phyloP scores from a whole-genome alignment of 1,140 invertebrate species.

The Drosophila persimilis region DNA sequence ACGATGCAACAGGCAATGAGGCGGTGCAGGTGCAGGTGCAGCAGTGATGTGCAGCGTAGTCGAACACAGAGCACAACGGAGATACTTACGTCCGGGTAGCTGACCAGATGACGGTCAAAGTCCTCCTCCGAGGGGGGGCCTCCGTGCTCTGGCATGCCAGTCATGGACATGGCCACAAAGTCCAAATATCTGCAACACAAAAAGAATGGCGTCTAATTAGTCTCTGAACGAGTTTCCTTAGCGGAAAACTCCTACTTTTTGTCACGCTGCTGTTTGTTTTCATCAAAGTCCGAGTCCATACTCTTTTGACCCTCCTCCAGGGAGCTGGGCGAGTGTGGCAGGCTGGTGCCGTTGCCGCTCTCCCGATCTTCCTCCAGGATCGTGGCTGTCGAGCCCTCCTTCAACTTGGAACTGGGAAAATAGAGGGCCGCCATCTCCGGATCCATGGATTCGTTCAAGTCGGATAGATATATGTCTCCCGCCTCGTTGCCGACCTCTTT shows the following conservation, averaged over 20 bases:
- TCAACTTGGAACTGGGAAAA: conserved; percentile 86
- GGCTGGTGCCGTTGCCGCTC: conserved; percentile 96
- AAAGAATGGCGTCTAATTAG: background rate
- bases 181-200: conserved; percentile 82
- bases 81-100: conserved; percentile 79
- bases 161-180: conserved; percentile 90
- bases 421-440: conserved; percentile 95
- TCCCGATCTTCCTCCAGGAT: conserved; percentile 93
- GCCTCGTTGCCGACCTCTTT: conserved; percentile 87
- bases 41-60: conserved; percentile 45
- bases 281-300: conserved; percentile 92
- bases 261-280: conserved; percentile 86
- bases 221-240: too few relatives aligned
- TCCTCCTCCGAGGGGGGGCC: conserved; percentile 86
- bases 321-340: conserved; percentile 96
- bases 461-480: conserved; percentile 96
- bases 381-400: conserved; percentile 67
- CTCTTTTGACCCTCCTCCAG: conserved; percentile 88
- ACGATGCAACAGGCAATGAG: conserved; percentile 33
- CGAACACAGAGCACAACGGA: conserved; percentile 37
- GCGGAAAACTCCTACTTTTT: conserved; percentile 82
- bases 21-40: conserved; percentile 53
- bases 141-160: conserved; percentile 88
- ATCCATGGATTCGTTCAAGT: conserved; percentile 94
- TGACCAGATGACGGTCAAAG: conserved; percentile 90